Evolutionary conservation across 2,797 vertebrate genomes (phyloP).

Genomic region (Arremon aurantiirostris): DNA sequence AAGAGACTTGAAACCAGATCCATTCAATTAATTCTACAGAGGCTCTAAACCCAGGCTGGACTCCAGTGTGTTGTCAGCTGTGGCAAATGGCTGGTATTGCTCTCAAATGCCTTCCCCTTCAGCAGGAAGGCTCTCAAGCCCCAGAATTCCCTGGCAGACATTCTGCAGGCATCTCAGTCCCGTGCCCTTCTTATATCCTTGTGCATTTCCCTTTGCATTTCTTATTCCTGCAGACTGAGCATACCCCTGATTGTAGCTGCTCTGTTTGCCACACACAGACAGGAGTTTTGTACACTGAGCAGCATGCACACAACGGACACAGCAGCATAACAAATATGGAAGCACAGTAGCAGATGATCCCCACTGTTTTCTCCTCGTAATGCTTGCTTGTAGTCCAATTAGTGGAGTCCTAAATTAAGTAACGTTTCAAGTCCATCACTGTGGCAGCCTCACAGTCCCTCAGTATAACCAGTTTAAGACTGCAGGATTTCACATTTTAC

Average conservation of each 20-base stretch:
- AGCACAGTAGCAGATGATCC: constrained; percentile 5
- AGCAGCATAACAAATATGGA: neutral
- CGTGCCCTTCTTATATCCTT: neutral
- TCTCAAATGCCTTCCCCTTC: neutral
- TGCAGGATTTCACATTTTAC: neutral
- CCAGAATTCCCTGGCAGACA: neutral
- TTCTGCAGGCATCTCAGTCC: neutral
- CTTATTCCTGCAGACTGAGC: neutral
- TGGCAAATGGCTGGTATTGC: neutral
- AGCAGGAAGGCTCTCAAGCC: neutral
- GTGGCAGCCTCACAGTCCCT: neutral
- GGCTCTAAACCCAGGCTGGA: neutral
- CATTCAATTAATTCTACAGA: neutral
- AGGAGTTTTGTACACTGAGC: neutral
- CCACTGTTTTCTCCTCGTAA: neutral
- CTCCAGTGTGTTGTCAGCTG: neutral
- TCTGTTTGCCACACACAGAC: constrained; percentile 17
- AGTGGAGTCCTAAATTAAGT: neutral
- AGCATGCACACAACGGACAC: constrained; percentile 24
- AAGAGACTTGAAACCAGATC: neutral
- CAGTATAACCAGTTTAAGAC: neutral
- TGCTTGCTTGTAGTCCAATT: neutral
- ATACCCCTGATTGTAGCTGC: constrained; percentile 15
- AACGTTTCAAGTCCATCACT: neutral
- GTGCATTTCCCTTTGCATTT: neutral